These are phyloP conservation scores for Stramonita haemastoma DNA, from an alignment of 2,888 invertebrate genomes.

Conservation along the genomic window DNA sequence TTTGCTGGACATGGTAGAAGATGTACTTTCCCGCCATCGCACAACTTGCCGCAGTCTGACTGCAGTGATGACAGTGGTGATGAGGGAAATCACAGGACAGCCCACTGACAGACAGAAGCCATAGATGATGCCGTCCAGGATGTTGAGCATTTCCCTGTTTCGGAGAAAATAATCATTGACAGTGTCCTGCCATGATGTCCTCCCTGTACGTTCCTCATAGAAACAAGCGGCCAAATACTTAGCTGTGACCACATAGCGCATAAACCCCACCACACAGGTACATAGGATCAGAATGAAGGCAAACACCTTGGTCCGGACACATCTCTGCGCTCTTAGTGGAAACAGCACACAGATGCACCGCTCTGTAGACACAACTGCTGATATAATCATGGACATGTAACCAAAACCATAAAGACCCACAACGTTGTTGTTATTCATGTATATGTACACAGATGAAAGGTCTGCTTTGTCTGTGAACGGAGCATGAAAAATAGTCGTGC, in stretches of 20 bases:
- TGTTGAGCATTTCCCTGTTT: neutral
- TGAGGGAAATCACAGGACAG: neutral
- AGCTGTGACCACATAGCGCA: neutral
- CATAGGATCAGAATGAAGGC: neutral
- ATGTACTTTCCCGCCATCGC: neutral
- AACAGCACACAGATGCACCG: slow-evolving; percentile 11
- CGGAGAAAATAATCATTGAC: neutral
- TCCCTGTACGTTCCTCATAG: neutral
- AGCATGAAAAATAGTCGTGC: neutral
- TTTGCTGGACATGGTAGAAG: neutral
- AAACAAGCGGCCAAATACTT: neutral
- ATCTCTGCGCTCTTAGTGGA: neutral
- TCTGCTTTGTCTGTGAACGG: neutral
- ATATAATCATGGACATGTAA: neutral
- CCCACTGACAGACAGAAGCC: neutral
- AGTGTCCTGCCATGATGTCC: neutral
- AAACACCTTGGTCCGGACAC: neutral
- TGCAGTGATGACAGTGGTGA: slow-evolving; percentile 9
- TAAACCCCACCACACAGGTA: neutral
- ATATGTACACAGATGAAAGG: neutral
- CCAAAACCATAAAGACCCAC: neutral
- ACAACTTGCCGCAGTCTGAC: neutral
- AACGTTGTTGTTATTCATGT: neutral
- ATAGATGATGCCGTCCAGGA: slow-evolving; percentile 19
- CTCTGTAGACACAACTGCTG: neutral